Conservation (phyloP, 2,888 invertebrate genomes). For the Thecophora atra region DNA sequence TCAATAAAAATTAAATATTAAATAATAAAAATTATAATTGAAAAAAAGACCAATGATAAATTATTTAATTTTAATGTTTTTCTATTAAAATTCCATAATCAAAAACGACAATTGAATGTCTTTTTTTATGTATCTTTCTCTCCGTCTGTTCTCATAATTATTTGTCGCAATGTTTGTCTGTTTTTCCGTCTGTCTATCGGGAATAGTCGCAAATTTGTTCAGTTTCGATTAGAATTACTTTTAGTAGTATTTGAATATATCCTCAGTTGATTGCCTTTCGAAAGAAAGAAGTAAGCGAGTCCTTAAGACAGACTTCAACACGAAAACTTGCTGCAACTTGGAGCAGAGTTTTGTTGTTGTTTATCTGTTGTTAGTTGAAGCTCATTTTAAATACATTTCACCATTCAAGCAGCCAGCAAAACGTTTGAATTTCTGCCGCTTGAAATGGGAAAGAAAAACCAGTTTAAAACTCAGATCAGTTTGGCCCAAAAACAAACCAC, state of each 20-base stretch:
- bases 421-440: conserved; percentile 24
- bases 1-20: no score
- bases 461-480: conserved; percentile 20
- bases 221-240: conserved; percentile 13
- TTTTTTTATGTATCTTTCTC: no score
- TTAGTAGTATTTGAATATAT: conserved; percentile 15
- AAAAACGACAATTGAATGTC: no score
- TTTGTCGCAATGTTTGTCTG: not conserved
- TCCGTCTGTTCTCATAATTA: no score
- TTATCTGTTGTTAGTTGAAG: conserved; percentile 1
- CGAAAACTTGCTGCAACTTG: conserved; percentile 20
- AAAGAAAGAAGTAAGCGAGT: not conserved
- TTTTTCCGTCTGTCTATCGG: not conserved
- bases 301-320: not conserved
- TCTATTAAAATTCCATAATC: no score
- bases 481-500: not conserved
- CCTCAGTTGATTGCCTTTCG: not conserved
- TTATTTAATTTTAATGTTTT: no score
- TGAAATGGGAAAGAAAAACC: conserved; percentile 15
- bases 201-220: conserved; percentile 25
- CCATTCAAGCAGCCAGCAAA: not conserved
- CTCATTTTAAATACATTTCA: conserved; percentile 11
- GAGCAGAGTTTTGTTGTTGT: not conserved
- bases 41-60: no score
- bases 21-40: no score